A percentile compares a stretch with the other conserved stretches of the same genome.
Evolutionary conservation across 2,797 vertebrate species (phyloP).

Genomic region (Lateolabrax maculatus): DNA sequence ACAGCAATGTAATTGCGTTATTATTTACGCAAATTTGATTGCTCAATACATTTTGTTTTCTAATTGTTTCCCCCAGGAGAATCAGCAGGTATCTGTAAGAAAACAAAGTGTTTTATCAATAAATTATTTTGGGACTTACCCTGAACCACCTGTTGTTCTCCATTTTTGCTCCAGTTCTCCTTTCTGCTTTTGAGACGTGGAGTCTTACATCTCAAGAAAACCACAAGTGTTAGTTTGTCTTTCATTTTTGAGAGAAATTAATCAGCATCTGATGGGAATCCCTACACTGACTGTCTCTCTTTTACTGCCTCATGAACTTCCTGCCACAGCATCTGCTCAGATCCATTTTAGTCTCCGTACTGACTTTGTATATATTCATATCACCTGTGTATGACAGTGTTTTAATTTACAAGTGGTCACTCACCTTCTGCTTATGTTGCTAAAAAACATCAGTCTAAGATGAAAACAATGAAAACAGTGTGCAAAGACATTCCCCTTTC

Average conservation of each 20-base stretch:
- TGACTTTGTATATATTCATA: neutral
- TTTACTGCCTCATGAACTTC: neutral
- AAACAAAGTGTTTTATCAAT: neutral
- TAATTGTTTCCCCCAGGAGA: neutral
- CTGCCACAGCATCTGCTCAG: neutral
- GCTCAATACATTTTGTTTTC: neutral
- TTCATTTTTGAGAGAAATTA: neutral
- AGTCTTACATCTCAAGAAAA: neutral
- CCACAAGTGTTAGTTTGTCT: neutral
- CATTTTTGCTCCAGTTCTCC: neutral
- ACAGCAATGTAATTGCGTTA: too few relatives aligned
- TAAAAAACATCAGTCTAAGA: constrained; percentile 16
- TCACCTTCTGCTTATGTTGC: neutral
- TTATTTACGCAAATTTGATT: neutral
- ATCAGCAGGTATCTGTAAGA: neutral
- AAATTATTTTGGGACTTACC: neutral
- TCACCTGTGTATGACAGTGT: constrained; percentile 10
- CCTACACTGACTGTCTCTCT: neutral
- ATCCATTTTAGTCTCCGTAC: neutral
- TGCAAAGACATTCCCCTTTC: constrained; percentile 1
- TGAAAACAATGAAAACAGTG: neutral
- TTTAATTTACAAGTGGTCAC: constrained; percentile 22
- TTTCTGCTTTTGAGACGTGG: neutral
- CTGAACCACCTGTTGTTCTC: neutral
- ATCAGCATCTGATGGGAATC: neutral